These are phyloP conservation scores for Cyaniris semiargus DNA, from an alignment of 2,888 invertebrate genomes.

Conservation along the genomic window DNA sequence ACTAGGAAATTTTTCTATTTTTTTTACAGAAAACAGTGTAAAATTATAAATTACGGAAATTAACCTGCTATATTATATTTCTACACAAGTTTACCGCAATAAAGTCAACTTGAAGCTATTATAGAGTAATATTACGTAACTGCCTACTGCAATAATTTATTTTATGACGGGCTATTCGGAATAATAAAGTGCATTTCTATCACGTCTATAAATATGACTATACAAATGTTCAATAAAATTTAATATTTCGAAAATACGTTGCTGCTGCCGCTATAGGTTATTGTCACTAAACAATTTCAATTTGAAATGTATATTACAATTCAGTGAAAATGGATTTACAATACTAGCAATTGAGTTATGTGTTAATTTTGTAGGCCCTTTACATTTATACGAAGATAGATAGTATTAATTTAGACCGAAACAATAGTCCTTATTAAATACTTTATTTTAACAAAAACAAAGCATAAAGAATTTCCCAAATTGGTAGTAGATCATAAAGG, in stretches of 20 bases:
- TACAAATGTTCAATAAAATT: neutral
- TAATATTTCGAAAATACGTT: neutral
- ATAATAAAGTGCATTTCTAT: constrained; percentile 26
- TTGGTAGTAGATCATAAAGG: too few species aligned
- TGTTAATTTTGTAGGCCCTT: neutral
- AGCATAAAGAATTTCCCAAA: neutral
- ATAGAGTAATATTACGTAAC: neutral
- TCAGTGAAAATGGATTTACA: neutral
- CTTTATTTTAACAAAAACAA: neutral
- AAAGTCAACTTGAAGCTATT: neutral
- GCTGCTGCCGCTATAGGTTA: neutral
- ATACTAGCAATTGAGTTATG: neutral
- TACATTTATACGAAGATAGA: neutral
- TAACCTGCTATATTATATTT: neutral
- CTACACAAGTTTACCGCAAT: neutral
- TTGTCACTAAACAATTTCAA: constrained; percentile 10
- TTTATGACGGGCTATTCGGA: constrained; percentile 12
- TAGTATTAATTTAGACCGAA: neutral
- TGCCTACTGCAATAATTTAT: neutral
- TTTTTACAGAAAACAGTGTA: neutral
- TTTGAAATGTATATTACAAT: constrained; percentile 23
- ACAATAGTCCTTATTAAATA: neutral
- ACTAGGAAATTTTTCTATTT: too few species aligned
- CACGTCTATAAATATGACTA: neutral
- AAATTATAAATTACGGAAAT: neutral